Base-by-base conservation (phyloP, 2,888 invertebrate genomes). In the Eupithecia dodoneata region DNA sequence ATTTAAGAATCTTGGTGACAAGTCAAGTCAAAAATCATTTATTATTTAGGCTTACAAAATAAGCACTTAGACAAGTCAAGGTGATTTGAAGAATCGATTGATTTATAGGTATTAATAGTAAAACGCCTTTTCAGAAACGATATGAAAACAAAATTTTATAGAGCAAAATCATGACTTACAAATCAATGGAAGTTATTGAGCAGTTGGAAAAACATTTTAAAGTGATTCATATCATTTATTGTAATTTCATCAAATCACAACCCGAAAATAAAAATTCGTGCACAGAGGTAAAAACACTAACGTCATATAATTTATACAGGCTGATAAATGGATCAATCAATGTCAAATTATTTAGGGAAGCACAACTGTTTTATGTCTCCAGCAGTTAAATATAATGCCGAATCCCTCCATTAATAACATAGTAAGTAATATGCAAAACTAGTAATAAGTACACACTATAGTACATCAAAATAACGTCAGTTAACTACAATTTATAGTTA, bases 401-500 rank as follows among this genome's bases (percentile, higher is more conserved):
- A 69, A 69, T 69, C 42, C 30, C 66, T 67, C 12, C n/a, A 6
- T 45, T 7, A 15, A 69, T 69, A 75, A 75, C 65, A 71, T 73
- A 75, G 69, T 70, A 75, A 75, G 69, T 70, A 75, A 73, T 15
- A 78, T 73, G 12, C 42, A 30, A 75, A 77, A 47, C 69, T 77
- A 75, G 69, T 73, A 45, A 66, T 76, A 74, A 66, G 65, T 71
- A 71, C 71, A 59, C 72, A 75, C 66, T 71, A 75, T 71, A 49
- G 12, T 63, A 71, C 49, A 78, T 71, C 71, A 63, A 78, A 70
- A 55, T 74, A 76, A 77, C 75, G 65, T 77, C 73, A 55, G 49
- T 74, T 75, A 77, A 72, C 75, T 71, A 41, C 78, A 79, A 71
- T 75, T 74, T 70, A 42, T 30, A 65, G 12, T 59, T 75, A 59